Evolutionary conservation across 2,888 invertebrate species (phyloP), one percentile per base, ranked within the genome.

Genomic region (Drosophila colorata): DNA sequence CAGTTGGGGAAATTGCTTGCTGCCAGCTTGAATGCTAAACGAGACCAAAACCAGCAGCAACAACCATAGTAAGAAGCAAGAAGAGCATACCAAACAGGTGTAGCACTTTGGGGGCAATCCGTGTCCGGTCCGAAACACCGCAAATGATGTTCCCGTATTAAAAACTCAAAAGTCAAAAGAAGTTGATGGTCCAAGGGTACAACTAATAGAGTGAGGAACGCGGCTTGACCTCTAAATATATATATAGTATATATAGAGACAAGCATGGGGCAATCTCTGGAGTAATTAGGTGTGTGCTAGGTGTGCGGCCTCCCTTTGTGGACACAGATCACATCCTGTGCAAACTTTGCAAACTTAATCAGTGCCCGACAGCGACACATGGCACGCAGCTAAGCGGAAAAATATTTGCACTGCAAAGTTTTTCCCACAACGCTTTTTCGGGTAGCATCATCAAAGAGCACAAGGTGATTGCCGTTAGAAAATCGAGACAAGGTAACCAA

Each of bases 361-460:
- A 83, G 83, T 79, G 85, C 33, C 43, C 8, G 53, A 33, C 63
- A 65, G 74, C 80, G 72, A 88, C 87, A 88, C 80, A 83, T 85
- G 88, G 86, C 83, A 88, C 86, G 79, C 83, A 83, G 79, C 88
- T 88, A 83, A 83, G 86, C 83, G 88, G 69, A 88, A 84, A 84
- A 88, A 84, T 84, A 84, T 88, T 82, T 86, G 80, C 67, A 66
- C 63, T 70, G 67, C 55, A 69, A 84, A 82, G 52, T 82, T 86
- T 74, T 63, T 20, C 55, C 37, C 59, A 59, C 57, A 64, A 44
- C 52, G 38, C 46, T 56, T 44, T 33, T 4, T 16, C n/a, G 37
- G 16, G 11, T 5, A 49, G 75, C 87, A 65, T 81, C 79, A 74
- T 82, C 83, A 82, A 86, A 82, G 88, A 69, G 65, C 64, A 48